Evolutionary conservation across 2,888 invertebrate species (phyloP), one percentile per base, ranked within the genome.

Genomic region (Hydrotaea diabolus): DNA sequence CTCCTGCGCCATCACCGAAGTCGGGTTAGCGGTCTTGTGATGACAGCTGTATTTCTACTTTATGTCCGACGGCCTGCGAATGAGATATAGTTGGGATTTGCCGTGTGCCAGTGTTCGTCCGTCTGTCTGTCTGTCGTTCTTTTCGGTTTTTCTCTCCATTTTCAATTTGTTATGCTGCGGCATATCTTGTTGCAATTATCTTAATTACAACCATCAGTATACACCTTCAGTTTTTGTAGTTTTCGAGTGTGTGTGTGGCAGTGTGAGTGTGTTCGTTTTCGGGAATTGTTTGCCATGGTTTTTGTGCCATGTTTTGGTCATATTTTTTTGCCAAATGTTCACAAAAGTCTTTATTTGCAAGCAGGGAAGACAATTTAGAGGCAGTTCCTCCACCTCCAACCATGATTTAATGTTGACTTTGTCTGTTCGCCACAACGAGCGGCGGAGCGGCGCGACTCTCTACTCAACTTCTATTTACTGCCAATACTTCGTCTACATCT

Each of bases 131-230:
- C 3, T 43, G 39, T 39, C 39, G 36, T 2, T 4, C 3, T 62
- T 31, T n/a, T 26, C 26, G 7, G 36, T 66, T 46, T 46, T 23
- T 46, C 69, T 15, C 62, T 23, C 46, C 46, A 69, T 85, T 85
- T 82, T 79, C 79, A 85, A 85, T 85, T 85, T 80, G 82, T 80
- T 80, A 79, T 80, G 78, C 85, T 83, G 82, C 79, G 78, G 72
- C 74, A 62, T 86, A 82, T 84, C 85, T 75, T 64, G 46, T 69
- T 66, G 86, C 86, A 86, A 86, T 84, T 86, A 86, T 86, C 86
- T 86, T 82, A 81, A 86, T 86, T 86, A 83, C 83, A 84, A 86
- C 77, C 77, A 82, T 82, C 86, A 59, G 81, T 77, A 77, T 77
- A 82, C 86, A 86, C 83, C 86, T 82, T 80, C 84, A 49, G 55